Evolutionary conservation across 2,888 invertebrate genomes (phyloP).

Genomic region (Drosophila maculinotata): DNA sequence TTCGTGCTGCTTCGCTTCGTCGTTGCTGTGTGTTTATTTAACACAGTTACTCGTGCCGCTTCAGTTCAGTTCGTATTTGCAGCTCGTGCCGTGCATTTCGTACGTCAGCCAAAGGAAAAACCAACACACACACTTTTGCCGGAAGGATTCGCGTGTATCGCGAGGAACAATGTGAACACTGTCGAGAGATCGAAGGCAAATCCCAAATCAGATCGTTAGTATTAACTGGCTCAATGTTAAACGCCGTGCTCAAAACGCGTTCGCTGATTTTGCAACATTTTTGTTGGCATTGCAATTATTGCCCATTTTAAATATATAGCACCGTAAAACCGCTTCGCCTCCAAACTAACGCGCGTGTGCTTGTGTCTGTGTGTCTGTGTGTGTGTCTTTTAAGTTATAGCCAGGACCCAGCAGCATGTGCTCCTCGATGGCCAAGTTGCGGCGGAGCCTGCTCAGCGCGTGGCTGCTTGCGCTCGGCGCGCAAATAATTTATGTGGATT

Average conservation of each 20-base stretch:
- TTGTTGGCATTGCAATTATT: constrained; percentile 33
- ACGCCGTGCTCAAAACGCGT: constrained; percentile 33
- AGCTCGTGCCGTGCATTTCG: constrained; percentile 65
- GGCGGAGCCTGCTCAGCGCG: constrained; percentile 48
- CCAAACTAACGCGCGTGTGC: not conserved
- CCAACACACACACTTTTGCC: constrained; percentile 1
- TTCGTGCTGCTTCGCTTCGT: constrained; percentile 24
- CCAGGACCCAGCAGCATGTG: constrained; percentile 34
- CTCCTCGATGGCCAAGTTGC: constrained; percentile 33
- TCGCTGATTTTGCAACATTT: constrained; percentile 22
- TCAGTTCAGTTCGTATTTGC: constrained; percentile 72
- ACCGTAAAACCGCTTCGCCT: too few relatives aligned
- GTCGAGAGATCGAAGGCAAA: too few relatives aligned
- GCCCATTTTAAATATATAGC: too few relatives aligned
- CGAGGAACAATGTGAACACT: constrained; percentile 51
- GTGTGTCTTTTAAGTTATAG: constrained; percentile 16
- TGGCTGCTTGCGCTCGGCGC: constrained; percentile 65
- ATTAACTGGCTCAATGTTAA: constrained; percentile 49
- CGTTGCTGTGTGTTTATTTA: constrained; percentile 70
- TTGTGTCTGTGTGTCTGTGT: constrained; percentile 18
- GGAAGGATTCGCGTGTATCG: constrained; percentile 30
- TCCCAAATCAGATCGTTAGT: too few relatives aligned
- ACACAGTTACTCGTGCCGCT: constrained; percentile 68
- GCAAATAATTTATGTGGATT: constrained; percentile 84
- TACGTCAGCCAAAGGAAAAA: not conserved